Conservation (phyloP, 1,140 invertebrate genomes). For the Cotesia glomerata region DNA sequence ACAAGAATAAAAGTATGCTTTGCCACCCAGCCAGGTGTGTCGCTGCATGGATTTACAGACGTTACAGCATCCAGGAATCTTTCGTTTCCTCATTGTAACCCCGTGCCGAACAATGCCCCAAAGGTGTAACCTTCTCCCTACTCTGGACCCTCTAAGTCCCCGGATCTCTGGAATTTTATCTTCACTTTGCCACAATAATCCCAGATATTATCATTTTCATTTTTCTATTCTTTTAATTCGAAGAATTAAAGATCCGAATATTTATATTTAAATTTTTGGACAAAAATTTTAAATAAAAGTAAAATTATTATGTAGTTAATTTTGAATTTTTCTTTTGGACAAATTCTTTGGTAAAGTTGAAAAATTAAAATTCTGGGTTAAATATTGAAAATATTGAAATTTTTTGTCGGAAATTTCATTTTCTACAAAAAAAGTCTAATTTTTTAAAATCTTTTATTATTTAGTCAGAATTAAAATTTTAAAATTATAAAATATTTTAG, state of each 20-base stretch:
- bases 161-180: conserved; percentile 26
- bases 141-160: conserved; percentile 7
- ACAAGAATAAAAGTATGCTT: neutral
- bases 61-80: conserved; percentile 56
- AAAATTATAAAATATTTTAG: too few relatives aligned
- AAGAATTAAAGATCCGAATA: neutral
- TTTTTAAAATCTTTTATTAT: too few relatives aligned
- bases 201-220: neutral
- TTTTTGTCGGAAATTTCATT: too few relatives aligned
- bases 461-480: too few relatives aligned
- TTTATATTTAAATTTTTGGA: too few relatives aligned
- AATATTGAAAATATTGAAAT: too few relatives aligned
- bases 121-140: conserved; percentile 25
- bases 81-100: conserved; percentile 27
- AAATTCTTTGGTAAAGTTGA: too few relatives aligned
- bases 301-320: too few relatives aligned
- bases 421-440: too few relatives aligned
- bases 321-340: too few relatives aligned
- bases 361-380: too few relatives aligned
- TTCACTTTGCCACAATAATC: neutral
- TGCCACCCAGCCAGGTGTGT: conserved; percentile 55
- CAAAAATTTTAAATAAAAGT: too few relatives aligned
- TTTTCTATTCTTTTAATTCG: neutral
- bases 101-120: conserved; percentile 45
- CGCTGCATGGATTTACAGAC: conserved; percentile 39